Evolutionary conservation across 2,888 invertebrate genomes (phyloP).

Genomic region (Stegana nigrithorax): DNA sequence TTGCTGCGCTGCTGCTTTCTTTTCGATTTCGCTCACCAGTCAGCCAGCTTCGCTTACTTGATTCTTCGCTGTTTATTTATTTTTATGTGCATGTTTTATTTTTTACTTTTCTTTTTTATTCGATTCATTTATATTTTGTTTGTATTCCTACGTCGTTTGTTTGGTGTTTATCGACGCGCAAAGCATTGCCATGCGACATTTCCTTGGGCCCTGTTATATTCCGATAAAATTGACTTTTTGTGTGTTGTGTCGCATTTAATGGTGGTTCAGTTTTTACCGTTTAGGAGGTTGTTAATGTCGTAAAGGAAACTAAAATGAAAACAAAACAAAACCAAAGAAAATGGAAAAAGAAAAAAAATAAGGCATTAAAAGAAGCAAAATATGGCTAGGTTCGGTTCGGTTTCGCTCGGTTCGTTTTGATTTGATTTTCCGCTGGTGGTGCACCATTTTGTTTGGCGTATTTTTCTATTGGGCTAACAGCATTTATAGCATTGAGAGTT

Average conservation of each 20-base stretch:
- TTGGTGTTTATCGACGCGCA: neutral
- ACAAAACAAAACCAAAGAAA: too few relatives aligned
- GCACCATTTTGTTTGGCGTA: constrained; percentile 60
- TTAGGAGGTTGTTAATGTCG: too few relatives aligned
- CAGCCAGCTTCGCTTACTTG: too few relatives aligned
- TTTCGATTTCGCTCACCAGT: too few relatives aligned
- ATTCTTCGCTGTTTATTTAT: neutral
- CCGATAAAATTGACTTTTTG: constrained; percentile 64
- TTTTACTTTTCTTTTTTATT: neutral
- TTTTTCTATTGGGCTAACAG: constrained; percentile 57
- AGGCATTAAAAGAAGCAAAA: neutral
- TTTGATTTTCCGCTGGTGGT: neutral
- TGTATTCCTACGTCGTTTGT: neutral
- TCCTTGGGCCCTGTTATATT: constrained; percentile 59
- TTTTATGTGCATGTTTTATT: neutral
- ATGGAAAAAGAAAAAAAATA: too few relatives aligned
- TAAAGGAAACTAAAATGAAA: too few relatives aligned
- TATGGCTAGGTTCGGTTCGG: constrained; percentile 28
- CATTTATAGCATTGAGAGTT: constrained; percentile 26
- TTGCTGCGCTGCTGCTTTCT: too few relatives aligned
- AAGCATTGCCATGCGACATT: constrained; percentile 24
- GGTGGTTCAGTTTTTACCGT: constrained; percentile 14
- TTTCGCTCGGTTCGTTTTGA: constrained; percentile 20
- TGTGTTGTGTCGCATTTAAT: constrained; percentile 36
- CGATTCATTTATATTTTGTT: constrained; percentile 11